phyloP scores from a whole-genome alignment of 2,797 vertebrate genomes.

The Clarias platycephalus region DNA sequence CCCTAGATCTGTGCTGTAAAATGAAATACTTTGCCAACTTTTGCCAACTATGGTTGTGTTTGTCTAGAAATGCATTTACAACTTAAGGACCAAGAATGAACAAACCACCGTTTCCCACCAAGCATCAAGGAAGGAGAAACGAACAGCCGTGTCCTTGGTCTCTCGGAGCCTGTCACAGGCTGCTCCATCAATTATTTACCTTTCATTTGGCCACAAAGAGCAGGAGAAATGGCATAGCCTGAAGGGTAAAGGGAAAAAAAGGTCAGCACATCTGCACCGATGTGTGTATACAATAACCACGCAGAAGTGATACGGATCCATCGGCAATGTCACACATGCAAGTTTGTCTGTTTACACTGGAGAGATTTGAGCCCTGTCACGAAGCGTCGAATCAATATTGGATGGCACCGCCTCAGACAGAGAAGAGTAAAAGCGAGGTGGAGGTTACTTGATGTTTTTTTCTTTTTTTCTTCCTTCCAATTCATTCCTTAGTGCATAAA shows the following conservation, averaged over 20 bases:
- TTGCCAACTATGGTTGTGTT: background rate
- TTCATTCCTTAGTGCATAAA: background rate
- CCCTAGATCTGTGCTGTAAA: background rate
- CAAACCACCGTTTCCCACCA: background rate
- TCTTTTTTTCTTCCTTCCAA: too few relatives aligned
- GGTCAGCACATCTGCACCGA: slow-evolving; percentile 64
- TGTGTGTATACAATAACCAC: slow-evolving; percentile 38
- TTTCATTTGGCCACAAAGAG: slow-evolving; percentile 56
- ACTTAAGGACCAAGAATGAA: background rate
- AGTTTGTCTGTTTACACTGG: slow-evolving; percentile 20
- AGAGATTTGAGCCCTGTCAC: slow-evolving; percentile 19
- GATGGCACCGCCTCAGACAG: background rate
- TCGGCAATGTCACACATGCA: slow-evolving; percentile 41
- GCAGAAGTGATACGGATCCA: slow-evolving; percentile 4
- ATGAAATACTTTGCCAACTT: background rate
- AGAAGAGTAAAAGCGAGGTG: background rate
- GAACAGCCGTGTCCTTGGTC: slow-evolving; percentile 43
- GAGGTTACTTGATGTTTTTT: background rate
- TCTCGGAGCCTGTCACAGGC: slow-evolving; percentile 53
- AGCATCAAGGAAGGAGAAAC: slow-evolving; percentile 1
- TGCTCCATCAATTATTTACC: slow-evolving; percentile 77
- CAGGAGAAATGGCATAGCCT: slow-evolving; percentile 73
- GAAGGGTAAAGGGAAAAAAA: slow-evolving; percentile 65
- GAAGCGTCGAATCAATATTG: slow-evolving; percentile 36
- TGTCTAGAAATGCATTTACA: background rate